A percentile compares a stretch with the other conserved stretches of the same genome.
Evolutionary conservation across 2,797 vertebrate genomes (phyloP).

Genomic region (Micropoecilia bifurca): DNA sequence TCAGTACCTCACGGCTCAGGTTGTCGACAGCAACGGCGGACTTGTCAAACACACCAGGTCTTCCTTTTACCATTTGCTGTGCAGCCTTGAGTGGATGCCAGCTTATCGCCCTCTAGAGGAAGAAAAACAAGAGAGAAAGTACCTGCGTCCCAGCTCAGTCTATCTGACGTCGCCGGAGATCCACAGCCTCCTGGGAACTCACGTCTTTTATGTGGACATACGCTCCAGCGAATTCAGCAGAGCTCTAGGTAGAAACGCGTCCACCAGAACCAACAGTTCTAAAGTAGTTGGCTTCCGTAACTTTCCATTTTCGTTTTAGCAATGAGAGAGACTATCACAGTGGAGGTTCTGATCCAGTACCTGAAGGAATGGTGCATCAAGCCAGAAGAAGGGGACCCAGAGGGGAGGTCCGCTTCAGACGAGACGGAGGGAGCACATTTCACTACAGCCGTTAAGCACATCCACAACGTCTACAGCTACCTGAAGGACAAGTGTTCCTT

Average conservation of each 20-base stretch:
- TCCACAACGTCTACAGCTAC: conserved; percentile 79
- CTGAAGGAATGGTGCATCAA: conserved; percentile 80
- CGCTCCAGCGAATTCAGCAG: conserved; percentile 76
- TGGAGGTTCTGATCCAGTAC: conserved; percentile 75
- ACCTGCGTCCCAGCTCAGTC: conserved; percentile 68
- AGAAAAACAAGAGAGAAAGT: conserved; percentile 37
- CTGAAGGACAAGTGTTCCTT: conserved; percentile 71
- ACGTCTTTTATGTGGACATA: conserved; percentile 75
- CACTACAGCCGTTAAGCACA: conserved; percentile 74
- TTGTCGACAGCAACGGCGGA: conserved; percentile 69
- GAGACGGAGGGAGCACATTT: conserved; percentile 68
- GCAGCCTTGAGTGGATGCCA: conserved; percentile 78
- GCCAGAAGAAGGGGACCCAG: conserved; percentile 42
- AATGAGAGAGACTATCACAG: conserved; percentile 73
- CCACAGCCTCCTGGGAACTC: conserved; percentile 73
- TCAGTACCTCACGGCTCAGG: conserved; percentile 78
- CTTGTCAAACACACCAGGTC: conserved; percentile 65
- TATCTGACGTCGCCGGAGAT: conserved; percentile 76
- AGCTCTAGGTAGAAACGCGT: conserved; percentile 68
- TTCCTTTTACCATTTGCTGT: conserved; percentile 77
- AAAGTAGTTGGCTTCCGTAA: background rate
- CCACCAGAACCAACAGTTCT: background rate
- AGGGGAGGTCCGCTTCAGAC: conserved; percentile 28
- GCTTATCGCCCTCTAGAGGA: conserved; percentile 52
- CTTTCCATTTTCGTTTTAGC: conserved; percentile 55